These are phyloP conservation scores for Chloroclysta siterata DNA, from an alignment of 2,888 invertebrate genomes.

Conservation along the genomic window DNA sequence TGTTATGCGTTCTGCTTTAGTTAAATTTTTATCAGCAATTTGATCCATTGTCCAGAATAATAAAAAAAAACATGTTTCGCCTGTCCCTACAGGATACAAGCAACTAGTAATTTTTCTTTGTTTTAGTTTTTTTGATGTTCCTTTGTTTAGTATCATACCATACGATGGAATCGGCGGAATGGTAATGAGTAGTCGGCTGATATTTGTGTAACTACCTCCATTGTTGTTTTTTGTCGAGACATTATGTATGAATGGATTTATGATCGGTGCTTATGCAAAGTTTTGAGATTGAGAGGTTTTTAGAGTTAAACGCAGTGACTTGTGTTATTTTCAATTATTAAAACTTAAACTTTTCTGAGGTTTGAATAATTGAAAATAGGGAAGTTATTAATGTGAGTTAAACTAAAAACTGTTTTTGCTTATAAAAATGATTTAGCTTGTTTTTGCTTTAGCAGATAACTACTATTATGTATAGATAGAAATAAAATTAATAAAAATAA, in stretches of 20 bases:
- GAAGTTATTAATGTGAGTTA: no score
- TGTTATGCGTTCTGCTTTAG: no score
- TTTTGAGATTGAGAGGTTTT: constrained; percentile 12
- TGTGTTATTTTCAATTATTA: not conserved
- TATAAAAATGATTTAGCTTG: no score
- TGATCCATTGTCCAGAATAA: not conserved
- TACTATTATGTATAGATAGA: no score
- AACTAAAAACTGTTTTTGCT: no score
- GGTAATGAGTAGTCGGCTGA: constrained; percentile 57
- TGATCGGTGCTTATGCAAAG: constrained; percentile 26
- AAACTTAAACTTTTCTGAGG: not conserved
- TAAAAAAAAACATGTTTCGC: constrained; percentile 22
- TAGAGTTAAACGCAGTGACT: not conserved
- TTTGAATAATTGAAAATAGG: no score
- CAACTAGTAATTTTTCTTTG: constrained; percentile 56
- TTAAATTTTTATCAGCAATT: no score
- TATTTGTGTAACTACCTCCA: constrained; percentile 42
- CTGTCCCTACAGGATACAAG: constrained; percentile 46
- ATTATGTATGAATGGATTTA: constrained; percentile 27
- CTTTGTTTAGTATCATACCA: constrained; percentile 50
- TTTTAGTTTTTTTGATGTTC: constrained; percentile 57
- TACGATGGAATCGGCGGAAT: constrained; percentile 52
- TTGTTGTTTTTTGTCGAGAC: constrained; percentile 33
- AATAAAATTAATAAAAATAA: no score
- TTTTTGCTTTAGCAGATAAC: no score